These are phyloP conservation scores for Apamea monoglypha DNA, from an alignment of 2,888 invertebrate species.

Conservation along the genomic window DNA sequence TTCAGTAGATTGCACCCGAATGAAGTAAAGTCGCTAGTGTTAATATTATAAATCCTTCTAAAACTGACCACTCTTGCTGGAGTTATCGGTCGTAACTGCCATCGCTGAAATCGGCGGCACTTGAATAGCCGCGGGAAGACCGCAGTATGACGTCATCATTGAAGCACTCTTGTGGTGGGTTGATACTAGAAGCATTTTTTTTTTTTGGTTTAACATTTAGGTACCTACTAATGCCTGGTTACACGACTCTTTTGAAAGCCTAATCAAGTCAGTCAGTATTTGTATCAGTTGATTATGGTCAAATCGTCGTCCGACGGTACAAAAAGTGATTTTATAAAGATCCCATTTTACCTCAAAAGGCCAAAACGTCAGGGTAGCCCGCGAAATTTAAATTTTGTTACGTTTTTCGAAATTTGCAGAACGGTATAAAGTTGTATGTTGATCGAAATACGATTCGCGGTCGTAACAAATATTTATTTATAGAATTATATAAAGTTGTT, in stretches of 20 bases:
- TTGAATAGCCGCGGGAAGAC: constrained; percentile 41
- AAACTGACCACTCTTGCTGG: constrained; percentile 35
- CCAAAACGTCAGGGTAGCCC: too few species aligned
- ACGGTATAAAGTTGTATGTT: too few species aligned
- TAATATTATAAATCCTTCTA: neutral
- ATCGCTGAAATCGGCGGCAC: neutral
- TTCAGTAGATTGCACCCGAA: neutral
- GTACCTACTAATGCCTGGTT: neutral
- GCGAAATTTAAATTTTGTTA: too few species aligned
- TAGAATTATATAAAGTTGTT: too few species aligned
- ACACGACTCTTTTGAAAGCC: neutral
- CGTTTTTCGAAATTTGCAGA: too few species aligned
- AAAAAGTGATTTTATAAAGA: neutral
- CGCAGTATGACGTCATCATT: constrained; percentile 59
- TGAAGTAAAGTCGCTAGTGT: neutral
- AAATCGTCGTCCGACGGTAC: neutral
- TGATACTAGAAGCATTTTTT: constrained; percentile 2
- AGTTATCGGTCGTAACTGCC: neutral
- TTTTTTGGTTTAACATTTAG: neutral
- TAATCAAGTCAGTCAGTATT: neutral
- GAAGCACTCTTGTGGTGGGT: constrained; percentile 36
- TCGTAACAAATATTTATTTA: too few species aligned
- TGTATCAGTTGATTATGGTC: neutral
- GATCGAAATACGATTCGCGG: too few species aligned
- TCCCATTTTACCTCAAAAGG: too few species aligned